phyloP scores from a whole-genome alignment of 1,140 invertebrate species.

The Tachypleus tridentatus region DNA sequence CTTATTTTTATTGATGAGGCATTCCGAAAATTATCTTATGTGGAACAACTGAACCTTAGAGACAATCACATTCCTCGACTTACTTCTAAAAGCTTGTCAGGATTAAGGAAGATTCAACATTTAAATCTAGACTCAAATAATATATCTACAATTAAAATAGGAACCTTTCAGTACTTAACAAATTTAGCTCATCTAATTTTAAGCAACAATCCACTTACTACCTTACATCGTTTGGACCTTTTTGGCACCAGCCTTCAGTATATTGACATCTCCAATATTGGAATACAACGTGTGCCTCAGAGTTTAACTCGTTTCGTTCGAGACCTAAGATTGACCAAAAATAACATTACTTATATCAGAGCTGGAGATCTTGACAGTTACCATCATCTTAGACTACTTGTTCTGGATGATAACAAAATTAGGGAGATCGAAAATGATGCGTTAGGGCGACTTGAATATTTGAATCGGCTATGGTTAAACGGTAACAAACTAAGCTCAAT shows the following conservation, averaged over 20 bases:
- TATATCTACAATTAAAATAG: conserved; percentile 51
- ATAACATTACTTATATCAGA: conserved; percentile 54
- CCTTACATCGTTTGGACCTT: conserved; percentile 28
- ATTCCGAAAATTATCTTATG: conserved; percentile 34
- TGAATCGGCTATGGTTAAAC: conserved; percentile 63
- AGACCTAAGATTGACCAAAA: conserved; percentile 60
- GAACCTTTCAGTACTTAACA: conserved; percentile 55
- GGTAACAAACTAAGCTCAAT: conserved; percentile 52
- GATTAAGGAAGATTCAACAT: conserved; percentile 45
- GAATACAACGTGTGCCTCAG: conserved; percentile 62
- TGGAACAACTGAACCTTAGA: conserved; percentile 57
- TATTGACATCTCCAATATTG: conserved; percentile 67
- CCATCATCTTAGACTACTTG: conserved; percentile 62
- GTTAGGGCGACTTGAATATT: conserved; percentile 60
- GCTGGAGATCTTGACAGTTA: conserved; percentile 82
- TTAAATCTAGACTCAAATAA: conserved; percentile 67
- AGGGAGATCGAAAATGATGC: conserved; percentile 69
- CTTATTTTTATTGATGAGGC: conserved; percentile 31
- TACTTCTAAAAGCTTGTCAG: conserved; percentile 42
- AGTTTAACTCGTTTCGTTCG: conserved; percentile 69
- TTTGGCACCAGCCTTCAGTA: conserved; percentile 57
- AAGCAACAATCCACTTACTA: conserved; percentile 30
- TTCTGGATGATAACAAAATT: conserved; percentile 66
- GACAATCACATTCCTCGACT: conserved; percentile 50
- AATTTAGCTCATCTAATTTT: conserved; percentile 62